phyloP scores from a whole-genome alignment of 2,797 vertebrate genomes.

The Neostethus bicornis region DNA sequence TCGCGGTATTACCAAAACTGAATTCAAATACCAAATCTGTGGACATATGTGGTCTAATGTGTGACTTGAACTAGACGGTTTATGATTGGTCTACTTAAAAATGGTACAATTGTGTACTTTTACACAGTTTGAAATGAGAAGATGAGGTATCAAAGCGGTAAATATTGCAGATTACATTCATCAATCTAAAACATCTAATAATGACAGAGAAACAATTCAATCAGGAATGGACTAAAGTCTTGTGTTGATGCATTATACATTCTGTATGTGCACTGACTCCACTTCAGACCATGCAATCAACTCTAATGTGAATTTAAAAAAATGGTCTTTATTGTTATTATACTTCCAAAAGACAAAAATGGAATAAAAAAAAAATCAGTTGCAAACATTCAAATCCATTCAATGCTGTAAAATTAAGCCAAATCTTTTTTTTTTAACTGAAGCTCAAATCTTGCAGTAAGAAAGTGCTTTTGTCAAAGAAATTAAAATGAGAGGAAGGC shows the following conservation, averaged over 20 bases:
- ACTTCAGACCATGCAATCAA: conserved; percentile 11
- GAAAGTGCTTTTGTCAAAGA: conserved; percentile 9
- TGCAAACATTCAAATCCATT: conserved; percentile 9
- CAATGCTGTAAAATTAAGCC: conserved; percentile 5
- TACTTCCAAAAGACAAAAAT: conserved; percentile 34
- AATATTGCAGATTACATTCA: background rate
- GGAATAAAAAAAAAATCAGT: background rate
- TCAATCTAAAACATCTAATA: background rate
- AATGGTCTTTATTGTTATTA: conserved; percentile 31
- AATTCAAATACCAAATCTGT: background rate
- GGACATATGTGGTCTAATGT: too few species aligned
- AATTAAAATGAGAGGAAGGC: background rate
- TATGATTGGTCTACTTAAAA: conserved; percentile 13
- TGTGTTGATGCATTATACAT: conserved; percentile 46
- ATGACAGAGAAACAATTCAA: background rate
- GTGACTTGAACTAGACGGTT: too few species aligned
- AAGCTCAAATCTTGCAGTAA: conserved; percentile 17
- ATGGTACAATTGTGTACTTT: background rate
- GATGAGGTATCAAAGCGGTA: background rate
- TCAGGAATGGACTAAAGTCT: conserved; percentile 15
- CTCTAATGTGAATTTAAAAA: conserved; percentile 14
- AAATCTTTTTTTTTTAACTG: conserved; percentile 4
- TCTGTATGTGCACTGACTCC: background rate
- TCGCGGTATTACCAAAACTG: background rate
- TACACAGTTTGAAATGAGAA: background rate